Evolutionary conservation across 2,113 vertebrate species (phyloP).

Genomic region (Tetrax tetrax): DNA sequence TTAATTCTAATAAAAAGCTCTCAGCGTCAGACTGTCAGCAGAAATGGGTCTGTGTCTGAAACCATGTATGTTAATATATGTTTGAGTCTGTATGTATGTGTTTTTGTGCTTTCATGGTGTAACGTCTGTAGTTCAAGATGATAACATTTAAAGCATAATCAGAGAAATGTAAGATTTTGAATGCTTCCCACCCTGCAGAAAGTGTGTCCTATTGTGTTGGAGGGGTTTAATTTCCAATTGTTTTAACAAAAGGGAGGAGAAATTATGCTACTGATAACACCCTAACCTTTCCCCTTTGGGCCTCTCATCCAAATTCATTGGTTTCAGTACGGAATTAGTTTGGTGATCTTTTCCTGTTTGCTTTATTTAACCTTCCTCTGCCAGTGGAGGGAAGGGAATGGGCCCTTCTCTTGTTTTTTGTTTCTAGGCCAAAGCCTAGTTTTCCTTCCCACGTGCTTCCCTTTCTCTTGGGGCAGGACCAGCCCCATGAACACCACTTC

Average conservation of each 20-base stretch:
- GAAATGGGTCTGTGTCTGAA: constrained; percentile 47
- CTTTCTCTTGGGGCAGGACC: not conserved
- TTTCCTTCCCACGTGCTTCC: not conserved
- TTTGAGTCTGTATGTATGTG: constrained; percentile 57
- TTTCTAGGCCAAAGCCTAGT: not conserved
- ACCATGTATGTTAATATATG: constrained; percentile 46
- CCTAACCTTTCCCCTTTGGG: constrained; percentile 62
- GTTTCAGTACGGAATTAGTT: constrained; percentile 60
- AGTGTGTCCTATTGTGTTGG: constrained; percentile 9
- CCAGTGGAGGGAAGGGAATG: not conserved
- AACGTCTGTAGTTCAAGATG: not conserved
- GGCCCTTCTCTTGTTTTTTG: not conserved
- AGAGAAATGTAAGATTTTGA: not conserved
- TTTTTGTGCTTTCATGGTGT: constrained; percentile 62
- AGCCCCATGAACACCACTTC: not conserved
- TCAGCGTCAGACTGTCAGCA: not conserved
- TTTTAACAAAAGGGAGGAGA: constrained; percentile 29
- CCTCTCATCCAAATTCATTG: constrained; percentile 67
- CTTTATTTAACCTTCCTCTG: constrained; percentile 54
- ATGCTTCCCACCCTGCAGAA: not conserved
- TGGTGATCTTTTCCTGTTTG: constrained; percentile 33
- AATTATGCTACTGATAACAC: constrained; percentile 42
- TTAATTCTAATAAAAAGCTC: constrained; percentile 23
- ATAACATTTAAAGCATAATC: not conserved
- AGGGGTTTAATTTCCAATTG: constrained; percentile 60